phyloP scores from a whole-genome alignment of 2,797 vertebrate genomes.

The Amblyraja radiata region DNA sequence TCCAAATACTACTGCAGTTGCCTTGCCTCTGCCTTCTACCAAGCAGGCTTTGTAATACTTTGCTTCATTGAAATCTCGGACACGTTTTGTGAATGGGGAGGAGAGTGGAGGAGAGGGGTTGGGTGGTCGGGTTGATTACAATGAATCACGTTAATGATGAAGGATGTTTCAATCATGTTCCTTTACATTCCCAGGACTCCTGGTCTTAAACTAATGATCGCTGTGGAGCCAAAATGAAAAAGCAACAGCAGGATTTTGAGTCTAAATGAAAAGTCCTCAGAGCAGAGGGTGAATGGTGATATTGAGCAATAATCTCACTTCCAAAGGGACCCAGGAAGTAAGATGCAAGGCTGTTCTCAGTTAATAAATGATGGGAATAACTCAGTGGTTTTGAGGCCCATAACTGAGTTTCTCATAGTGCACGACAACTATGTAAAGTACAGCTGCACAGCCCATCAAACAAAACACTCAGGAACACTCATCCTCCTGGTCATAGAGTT shows the following conservation, averaged over 20 bases:
- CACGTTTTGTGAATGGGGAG: neutral
- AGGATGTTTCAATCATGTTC: neutral
- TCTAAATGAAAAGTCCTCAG: neutral
- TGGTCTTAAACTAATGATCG: neutral
- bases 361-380: neutral
- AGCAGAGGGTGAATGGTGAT: neutral
- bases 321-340: neutral
- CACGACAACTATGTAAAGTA: neutral
- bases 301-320: neutral
- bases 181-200: neutral
- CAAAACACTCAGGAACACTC: neutral
- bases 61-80: neutral
- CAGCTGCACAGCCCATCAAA: neutral
- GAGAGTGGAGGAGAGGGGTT: neutral
- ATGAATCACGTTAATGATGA: neutral
- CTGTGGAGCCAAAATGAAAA: neutral
- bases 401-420: neutral
- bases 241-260: neutral
- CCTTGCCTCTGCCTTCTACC: neutral
- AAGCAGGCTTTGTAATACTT: neutral
- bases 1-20: neutral
- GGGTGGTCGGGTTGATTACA: neutral
- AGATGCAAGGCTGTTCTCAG: neutral
- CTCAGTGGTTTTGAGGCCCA: neutral
- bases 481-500: neutral